Base-by-base conservation (phyloP, 2,888 invertebrate species). In the Standfussiana lucernea region DNA sequence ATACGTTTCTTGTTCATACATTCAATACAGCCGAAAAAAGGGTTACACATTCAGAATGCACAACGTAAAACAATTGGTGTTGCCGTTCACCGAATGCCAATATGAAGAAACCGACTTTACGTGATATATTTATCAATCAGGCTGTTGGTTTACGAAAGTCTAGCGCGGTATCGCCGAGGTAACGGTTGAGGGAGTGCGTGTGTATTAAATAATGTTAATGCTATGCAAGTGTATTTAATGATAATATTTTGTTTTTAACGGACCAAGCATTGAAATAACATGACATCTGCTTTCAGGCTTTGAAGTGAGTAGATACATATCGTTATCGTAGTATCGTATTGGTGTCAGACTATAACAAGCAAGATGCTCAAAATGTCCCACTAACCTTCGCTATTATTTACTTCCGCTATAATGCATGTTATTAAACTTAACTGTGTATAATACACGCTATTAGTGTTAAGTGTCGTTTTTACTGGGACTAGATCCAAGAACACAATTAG, bases 51-150 rank as follows among this genome's bases (percentile, higher is more conserved):
- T 91, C 88, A 50, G 90, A 90, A 93, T 94, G 91, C 93, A 89
- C 85, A 82, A 71, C 79, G 82, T 85, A 81, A 82, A 89, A 89
- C 90, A 89, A 91, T 90, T 87, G 89, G 86, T 84, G 77, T 87
- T 88, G 86, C 90, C 89, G 86, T 87, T 90, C 90, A 89, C 90
- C 82, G 90, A 89, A 90, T 90, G 89, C 87, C 90, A 88, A 90
- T 90, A 89, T 96, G 95, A 91, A 89, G 96, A 94, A 95, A 95
- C 91, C 75, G 83, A 80, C 72, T 80, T 88, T 87, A 93, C 96
- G 95, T 95, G 96, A 94, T 94, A 90, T 91, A 93, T 92, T 93
- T 96, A 93, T 93, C 91, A 95, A 95, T 93, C 90, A 90, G 86
- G 90, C 47, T 83, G 80, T 75, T 69, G 82, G 73, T 94, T 95